These are phyloP conservation scores for Aporrectodea caliginosa DNA, from an alignment of 1,140 invertebrate species.

Conservation along the genomic window DNA sequence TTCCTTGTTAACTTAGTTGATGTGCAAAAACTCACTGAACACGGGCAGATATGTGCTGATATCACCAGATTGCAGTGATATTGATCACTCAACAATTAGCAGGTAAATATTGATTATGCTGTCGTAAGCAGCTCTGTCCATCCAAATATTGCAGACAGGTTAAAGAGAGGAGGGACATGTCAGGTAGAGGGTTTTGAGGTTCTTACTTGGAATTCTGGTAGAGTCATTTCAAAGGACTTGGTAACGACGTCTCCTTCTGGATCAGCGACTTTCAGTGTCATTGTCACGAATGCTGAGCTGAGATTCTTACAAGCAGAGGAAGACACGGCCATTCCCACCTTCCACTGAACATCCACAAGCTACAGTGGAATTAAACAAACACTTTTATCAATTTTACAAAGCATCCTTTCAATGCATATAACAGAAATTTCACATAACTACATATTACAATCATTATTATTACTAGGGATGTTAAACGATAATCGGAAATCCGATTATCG, in stretches of 20 bases:
- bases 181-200: too few species aligned
- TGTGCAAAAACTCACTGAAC: too few species aligned
- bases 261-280: neutral
- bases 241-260: neutral
- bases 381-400: too few species aligned
- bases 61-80: too few species aligned
- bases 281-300: neutral
- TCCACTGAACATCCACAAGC: neutral
- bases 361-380: too few species aligned
- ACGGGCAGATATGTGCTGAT: too few species aligned
- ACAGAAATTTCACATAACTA: neutral
- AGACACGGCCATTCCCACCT: neutral
- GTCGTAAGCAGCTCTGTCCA: too few species aligned
- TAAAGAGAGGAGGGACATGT: too few species aligned
- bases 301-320: neutral
- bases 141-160: too few species aligned
- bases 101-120: too few species aligned
- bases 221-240: neutral
- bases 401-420: neutral
- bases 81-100: too few species aligned
- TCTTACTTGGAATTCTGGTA: neutral
- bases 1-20: too few species aligned
- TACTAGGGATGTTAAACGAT: neutral
- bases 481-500: neutral
- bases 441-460: neutral